Evolutionary conservation across 2,797 vertebrate genomes (phyloP).

Genomic region (Enteromius viviparus): DNA sequence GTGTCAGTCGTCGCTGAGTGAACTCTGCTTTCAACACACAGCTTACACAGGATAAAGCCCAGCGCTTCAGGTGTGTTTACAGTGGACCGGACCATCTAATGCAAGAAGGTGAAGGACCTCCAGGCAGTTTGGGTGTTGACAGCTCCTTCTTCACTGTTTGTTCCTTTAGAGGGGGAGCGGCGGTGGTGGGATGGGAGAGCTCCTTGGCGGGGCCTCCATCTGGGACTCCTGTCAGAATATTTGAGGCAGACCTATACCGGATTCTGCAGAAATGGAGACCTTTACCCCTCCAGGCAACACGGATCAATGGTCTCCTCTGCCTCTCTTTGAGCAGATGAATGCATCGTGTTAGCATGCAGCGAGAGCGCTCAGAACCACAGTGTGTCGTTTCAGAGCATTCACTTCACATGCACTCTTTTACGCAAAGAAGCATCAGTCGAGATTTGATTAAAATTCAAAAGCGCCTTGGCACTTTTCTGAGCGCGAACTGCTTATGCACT

Average conservation of each 20-base stretch:
- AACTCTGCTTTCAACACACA: slow-evolving; percentile 34
- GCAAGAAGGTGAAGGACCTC: slow-evolving; percentile 37
- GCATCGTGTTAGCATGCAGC: slow-evolving; percentile 9
- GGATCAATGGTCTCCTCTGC: slow-evolving; percentile 13
- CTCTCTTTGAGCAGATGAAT: slow-evolving; percentile 30
- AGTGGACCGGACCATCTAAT: slow-evolving; percentile 29
- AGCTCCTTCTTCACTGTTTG: slow-evolving; percentile 36
- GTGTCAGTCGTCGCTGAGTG: slow-evolving; percentile 22
- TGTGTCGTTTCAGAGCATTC: slow-evolving; percentile 26
- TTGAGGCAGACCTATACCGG: slow-evolving; percentile 13
- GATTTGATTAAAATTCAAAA: slow-evolving; percentile 51
- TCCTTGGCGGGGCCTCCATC: slow-evolving; percentile 10
- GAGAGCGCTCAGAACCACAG: slow-evolving; percentile 10
- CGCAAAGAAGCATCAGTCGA: slow-evolving; percentile 14
- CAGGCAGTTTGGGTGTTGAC: slow-evolving; percentile 40
- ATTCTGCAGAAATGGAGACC: neutral
- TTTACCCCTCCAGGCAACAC: slow-evolving; percentile 16
- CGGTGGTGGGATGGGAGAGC: neutral
- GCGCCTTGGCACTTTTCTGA: slow-evolving; percentile 36
- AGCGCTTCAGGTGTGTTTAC: slow-evolving; percentile 48
- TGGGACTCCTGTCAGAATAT: slow-evolving; percentile 29
- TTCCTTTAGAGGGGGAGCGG: slow-evolving; percentile 27
- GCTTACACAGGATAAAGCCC: slow-evolving; percentile 12
- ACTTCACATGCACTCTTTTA: slow-evolving; percentile 34
- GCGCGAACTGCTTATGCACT: slow-evolving; percentile 37